Conservation (phyloP, 2,797 vertebrate species). For the Cirrhinus molitorella region DNA sequence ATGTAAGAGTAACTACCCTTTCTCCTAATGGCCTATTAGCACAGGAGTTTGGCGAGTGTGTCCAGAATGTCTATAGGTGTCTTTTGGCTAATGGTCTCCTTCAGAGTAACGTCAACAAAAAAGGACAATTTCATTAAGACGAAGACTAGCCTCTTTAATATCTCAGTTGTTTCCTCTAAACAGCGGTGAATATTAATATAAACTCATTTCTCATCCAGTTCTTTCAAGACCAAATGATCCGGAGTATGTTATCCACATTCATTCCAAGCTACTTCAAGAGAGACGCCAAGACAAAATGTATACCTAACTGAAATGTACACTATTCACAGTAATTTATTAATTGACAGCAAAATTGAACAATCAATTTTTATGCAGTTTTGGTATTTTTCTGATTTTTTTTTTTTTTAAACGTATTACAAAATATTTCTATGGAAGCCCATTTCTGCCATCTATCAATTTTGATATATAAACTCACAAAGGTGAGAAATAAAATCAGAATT, state of each 20-base stretch:
- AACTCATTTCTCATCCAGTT: not conserved
- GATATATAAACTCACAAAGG: not conserved
- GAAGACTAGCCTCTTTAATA: not conserved
- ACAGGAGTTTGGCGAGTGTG: conserved; percentile 24
- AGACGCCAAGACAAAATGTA: not conserved
- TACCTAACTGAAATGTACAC: too few relatives aligned
- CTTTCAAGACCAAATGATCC: not conserved
- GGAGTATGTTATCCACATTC: not conserved
- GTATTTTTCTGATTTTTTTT: not conserved
- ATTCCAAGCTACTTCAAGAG: not conserved
- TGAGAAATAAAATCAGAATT: not conserved
- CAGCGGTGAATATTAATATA: not conserved
- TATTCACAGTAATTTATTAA: not conserved
- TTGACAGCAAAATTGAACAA: not conserved
- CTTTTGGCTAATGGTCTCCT: conserved; percentile 20
- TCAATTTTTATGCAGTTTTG: not conserved
- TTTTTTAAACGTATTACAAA: not conserved
- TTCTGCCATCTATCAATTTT: not conserved
- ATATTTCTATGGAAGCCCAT: not conserved
- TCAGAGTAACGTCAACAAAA: conserved; percentile 4
- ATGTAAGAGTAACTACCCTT: conserved; percentile 76
- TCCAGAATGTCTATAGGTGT: conserved; percentile 43
- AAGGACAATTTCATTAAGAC: not conserved
- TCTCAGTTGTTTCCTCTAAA: too few relatives aligned
- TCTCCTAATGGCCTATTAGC: conserved; percentile 72